Conservation (phyloP, 2,113 vertebrate genomes). For the Aythya baeri region DNA sequence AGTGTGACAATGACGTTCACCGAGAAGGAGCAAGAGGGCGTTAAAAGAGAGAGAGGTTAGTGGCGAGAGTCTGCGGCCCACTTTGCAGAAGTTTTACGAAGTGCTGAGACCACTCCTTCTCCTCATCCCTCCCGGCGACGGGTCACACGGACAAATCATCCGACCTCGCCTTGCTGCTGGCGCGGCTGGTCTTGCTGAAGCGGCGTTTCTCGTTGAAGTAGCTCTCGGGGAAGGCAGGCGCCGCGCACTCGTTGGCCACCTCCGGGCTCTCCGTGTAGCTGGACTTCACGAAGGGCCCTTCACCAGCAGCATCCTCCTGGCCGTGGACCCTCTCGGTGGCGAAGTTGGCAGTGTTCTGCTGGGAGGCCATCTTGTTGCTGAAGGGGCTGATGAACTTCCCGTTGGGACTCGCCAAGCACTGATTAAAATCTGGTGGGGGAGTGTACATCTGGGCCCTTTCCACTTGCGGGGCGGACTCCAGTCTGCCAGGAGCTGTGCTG, state of each 20-base stretch:
- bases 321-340: conserved; percentile 84
- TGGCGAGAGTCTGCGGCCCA: background rate
- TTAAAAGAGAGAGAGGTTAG: background rate
- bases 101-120: background rate
- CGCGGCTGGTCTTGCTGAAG: conserved; percentile 87
- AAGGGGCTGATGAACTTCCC: conserved; percentile 85
- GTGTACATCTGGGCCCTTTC: conserved; percentile 79
- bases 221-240: conserved; percentile 64
- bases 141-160: conserved; percentile 90
- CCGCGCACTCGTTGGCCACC: conserved; percentile 60
- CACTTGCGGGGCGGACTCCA: conserved; percentile 64
- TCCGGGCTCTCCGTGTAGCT: conserved; percentile 78
- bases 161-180: conserved; percentile 87
- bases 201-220: conserved; percentile 87
- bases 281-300: conserved; percentile 82
- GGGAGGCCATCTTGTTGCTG: conserved; percentile 87
- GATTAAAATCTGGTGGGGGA: conserved; percentile 90
- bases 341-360: conserved; percentile 91
- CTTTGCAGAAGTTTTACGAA: background rate
- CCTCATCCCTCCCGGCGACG: background rate
- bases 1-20: background rate
- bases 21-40: background rate
- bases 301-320: conserved; percentile 76
- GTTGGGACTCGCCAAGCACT: conserved; percentile 80
- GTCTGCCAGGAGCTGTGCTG: background rate